Evolutionary conservation across 2,113 vertebrate genomes (phyloP).

Genomic region (Cinclus cinclus): DNA sequence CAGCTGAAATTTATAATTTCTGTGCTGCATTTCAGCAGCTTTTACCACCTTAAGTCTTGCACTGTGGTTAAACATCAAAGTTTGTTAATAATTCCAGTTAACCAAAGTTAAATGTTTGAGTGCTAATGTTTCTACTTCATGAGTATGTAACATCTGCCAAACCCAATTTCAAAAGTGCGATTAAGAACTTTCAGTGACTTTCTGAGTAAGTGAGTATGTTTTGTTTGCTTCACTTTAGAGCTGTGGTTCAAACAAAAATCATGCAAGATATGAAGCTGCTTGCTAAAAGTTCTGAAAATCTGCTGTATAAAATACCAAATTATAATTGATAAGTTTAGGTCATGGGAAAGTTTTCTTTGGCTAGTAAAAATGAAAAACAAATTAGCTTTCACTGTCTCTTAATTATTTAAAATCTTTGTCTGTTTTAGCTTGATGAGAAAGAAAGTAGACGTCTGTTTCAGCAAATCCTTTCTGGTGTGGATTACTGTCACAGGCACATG

Average conservation of each 20-base stretch:
- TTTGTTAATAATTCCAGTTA: background rate
- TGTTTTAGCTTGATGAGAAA: slow-evolving; percentile 91
- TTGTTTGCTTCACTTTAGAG: background rate
- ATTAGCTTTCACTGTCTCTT: background rate
- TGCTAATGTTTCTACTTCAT: background rate
- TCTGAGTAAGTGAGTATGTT: background rate
- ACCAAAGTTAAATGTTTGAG: background rate
- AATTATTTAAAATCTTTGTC: background rate
- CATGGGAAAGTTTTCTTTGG: background rate
- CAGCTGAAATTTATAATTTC: background rate
- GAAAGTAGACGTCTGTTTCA: slow-evolving; percentile 96
- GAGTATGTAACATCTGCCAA: background rate
- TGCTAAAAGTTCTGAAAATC: background rate
- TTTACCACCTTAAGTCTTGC: background rate
- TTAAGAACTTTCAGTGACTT: background rate
- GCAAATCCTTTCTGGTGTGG: slow-evolving; percentile 97
- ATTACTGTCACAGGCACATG: slow-evolving; percentile 99
- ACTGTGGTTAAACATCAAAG: background rate
- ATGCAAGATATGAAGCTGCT: background rate
- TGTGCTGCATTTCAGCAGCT: background rate
- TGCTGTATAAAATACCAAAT: background rate
- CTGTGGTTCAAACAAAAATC: background rate
- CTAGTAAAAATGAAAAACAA: background rate
- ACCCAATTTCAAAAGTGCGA: background rate
- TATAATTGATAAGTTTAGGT: background rate